Evolutionary conservation across 2,888 invertebrate genomes (phyloP).

Genomic region (Pristionchus exspectatus): DNA sequence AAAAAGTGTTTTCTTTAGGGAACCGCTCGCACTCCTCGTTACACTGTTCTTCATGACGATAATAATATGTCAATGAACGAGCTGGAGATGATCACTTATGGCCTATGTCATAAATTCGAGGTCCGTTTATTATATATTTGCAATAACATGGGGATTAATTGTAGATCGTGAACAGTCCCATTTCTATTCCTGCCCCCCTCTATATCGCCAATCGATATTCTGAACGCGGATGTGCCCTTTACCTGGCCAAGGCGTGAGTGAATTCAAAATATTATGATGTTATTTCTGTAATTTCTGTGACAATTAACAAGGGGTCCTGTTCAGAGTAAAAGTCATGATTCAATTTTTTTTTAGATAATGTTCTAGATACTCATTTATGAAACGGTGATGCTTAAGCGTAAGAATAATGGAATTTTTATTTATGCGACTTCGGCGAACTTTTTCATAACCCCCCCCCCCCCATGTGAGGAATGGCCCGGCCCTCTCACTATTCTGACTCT

Average conservation of each 20-base stretch:
- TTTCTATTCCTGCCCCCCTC: constrained; percentile 73
- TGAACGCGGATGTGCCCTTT: constrained; percentile 66
- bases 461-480: no score
- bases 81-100: constrained; percentile 68
- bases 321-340: no score
- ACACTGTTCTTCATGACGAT: constrained; percentile 73
- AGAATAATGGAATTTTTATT: no score
- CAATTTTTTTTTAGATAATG: no score
- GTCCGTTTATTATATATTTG: constrained; percentile 55
- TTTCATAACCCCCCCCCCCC: no score
- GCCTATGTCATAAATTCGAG: constrained; percentile 67
- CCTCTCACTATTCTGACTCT: no score
- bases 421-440: no score
- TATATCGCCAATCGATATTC: constrained; percentile 74
- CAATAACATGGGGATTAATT: constrained; percentile 39
- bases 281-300: no score
- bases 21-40: constrained; percentile 73
- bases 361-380: background rate
- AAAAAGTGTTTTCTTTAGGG: constrained; percentile 65
- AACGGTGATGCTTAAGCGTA: background rate
- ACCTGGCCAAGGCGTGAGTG: constrained; percentile 35
- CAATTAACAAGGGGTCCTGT: no score
- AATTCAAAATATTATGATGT: background rate
- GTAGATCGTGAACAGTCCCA: constrained; percentile 71
- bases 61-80: constrained; percentile 63